Evolutionary conservation across 2,113 vertebrate species (phyloP).

Genomic region (Tetrao urogallus): DNA sequence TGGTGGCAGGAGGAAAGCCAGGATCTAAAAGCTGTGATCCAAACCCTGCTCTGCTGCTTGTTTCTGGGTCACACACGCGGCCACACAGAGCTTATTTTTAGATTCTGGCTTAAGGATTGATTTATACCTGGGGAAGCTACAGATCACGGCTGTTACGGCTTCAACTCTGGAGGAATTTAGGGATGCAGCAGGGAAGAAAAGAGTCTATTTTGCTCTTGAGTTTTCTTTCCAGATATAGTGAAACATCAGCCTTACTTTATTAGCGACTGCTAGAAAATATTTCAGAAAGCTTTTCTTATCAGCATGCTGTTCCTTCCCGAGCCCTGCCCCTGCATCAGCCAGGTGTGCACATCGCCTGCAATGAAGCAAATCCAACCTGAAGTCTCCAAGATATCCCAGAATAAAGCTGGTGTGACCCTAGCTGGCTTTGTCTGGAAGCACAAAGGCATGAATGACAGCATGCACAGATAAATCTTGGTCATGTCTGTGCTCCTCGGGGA

Average conservation of each 20-base stretch:
- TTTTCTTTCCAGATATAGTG: background rate
- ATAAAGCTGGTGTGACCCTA: background rate
- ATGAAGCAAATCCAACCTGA: background rate
- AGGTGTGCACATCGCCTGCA: rapidly evolving
- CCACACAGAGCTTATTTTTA: background rate
- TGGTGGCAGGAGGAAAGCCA: background rate
- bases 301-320: background rate
- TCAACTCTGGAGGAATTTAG: rapidly evolving
- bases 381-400: background rate
- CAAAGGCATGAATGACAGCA: background rate
- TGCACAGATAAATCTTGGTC: background rate
- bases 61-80: background rate
- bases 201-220: background rate
- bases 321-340: background rate
- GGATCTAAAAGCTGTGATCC: background rate
- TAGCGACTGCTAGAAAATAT: background rate
- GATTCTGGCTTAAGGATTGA: background rate
- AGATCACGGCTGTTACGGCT: background rate
- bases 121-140: background rate
- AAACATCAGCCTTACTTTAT: background rate
- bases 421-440: background rate
- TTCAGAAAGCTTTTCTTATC: background rate
- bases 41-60: background rate
- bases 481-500: background rate
- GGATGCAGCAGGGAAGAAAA: background rate